A percentile compares a stretch with the other conserved stretches of the same genome.
These are phyloP conservation scores for Danio aesculapii DNA, from an alignment of 2,797 vertebrate species.

Conservation along the genomic window DNA sequence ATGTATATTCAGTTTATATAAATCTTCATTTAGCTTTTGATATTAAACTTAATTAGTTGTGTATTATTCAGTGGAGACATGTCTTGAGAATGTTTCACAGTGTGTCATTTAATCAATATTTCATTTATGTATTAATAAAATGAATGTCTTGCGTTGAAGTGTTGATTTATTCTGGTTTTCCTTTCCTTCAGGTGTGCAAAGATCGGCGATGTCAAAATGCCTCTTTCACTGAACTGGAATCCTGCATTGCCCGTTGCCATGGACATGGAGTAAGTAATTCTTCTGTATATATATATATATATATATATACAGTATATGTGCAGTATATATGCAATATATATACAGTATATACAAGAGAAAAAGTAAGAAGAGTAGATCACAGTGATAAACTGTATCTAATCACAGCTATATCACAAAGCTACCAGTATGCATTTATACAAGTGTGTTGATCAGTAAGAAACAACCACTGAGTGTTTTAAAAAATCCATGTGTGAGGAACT, in stretches of 20 bases:
- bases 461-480: no score
- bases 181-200: slow-evolving; percentile 86
- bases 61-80: background rate
- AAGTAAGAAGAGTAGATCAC: no score
- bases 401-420: no score
- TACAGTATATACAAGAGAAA: no score
- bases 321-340: no score
- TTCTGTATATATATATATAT: background rate
- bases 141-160: background rate
- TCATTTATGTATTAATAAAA: no score
- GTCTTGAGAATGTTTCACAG: background rate
- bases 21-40: no score
- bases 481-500: no score
- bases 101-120: background rate
- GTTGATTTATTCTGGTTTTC: background rate
- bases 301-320: no score
- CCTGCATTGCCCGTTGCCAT: slow-evolving; percentile 84
- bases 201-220: slow-evolving; percentile 88
- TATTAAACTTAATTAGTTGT: background rate
- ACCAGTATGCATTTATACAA: no score
- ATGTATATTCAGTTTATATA: background rate
- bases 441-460: no score
- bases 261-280: slow-evolving; percentile 82
- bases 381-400: no score
- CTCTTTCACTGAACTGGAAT: slow-evolving; percentile 86